Percentiles rank a stretch among this genome's conserved stretches.
phyloP scores from a whole-genome alignment of 2,888 invertebrate genomes.

The Hydrotaea diabolus region DNA sequence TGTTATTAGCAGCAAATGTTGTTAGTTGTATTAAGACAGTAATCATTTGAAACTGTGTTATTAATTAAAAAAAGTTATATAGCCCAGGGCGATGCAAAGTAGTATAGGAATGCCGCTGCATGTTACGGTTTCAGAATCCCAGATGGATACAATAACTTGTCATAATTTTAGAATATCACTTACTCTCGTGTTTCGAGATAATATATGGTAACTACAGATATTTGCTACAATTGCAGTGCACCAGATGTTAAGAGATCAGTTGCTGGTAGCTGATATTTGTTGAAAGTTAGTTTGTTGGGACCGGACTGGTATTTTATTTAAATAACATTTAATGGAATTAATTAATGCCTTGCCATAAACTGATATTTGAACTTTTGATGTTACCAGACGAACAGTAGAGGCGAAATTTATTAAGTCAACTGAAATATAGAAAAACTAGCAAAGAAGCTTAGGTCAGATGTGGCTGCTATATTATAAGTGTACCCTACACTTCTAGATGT shows the following conservation, averaged over 20 bases:
- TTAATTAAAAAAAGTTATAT: background rate
- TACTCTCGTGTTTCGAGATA: background rate
- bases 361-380: background rate
- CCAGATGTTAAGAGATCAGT: slow-evolving; percentile 5
- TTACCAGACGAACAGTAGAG: background rate
- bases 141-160: background rate
- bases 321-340: slow-evolving; percentile 59
- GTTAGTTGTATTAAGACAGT: background rate
- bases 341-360: slow-evolving; percentile 33
- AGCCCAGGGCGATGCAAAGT: background rate
- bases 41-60: slow-evolving; percentile 1
- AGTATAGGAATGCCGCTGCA: slow-evolving; percentile 8
- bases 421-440: too few relatives aligned
- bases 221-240: background rate
- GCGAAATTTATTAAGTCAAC: background rate
- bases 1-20: background rate
- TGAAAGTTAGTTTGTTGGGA: slow-evolving; percentile 13
- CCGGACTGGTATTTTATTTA: slow-evolving; percentile 21
- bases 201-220: too few relatives aligned
- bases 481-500: too few relatives aligned
- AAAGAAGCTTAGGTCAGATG: too few relatives aligned
- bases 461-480: too few relatives aligned
- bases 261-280: background rate
- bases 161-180: slow-evolving; percentile 2
- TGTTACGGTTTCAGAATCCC: background rate